phyloP scores from a whole-genome alignment of 2,888 invertebrate species.

The Archaeoteleia sp. region DNA sequence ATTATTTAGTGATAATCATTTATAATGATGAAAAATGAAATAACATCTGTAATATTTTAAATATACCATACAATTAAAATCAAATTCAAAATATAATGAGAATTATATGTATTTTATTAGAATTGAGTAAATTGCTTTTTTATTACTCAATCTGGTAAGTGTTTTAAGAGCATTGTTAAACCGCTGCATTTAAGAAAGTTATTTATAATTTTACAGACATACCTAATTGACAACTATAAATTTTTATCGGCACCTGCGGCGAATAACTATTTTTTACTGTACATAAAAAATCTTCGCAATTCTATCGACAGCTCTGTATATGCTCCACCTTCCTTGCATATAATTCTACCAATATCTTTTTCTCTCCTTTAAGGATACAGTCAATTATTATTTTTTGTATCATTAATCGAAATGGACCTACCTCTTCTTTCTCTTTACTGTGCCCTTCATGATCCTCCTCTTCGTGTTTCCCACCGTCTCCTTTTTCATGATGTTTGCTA shows the following conservation, averaged over 20 bases:
- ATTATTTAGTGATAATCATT: too few relatives aligned
- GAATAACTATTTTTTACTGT: not conserved
- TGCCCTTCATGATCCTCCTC: constrained; percentile 49
- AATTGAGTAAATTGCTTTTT: too few relatives aligned
- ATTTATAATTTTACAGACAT: too few relatives aligned
- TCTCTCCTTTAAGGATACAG: not conserved
- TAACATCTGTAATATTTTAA: too few relatives aligned
- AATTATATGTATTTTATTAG: too few relatives aligned
- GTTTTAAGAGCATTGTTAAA: too few relatives aligned
- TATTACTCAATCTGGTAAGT: too few relatives aligned
- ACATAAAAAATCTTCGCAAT: not conserved
- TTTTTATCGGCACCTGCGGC: not conserved
- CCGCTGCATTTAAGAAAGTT: too few relatives aligned
- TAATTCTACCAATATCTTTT: not conserved
- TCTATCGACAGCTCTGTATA: not conserved
- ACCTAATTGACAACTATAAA: constrained; percentile 3
- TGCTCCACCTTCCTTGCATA: not conserved
- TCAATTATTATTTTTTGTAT: not conserved
- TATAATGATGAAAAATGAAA: too few relatives aligned
- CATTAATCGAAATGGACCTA: constrained; percentile 8
- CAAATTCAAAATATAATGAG: too few relatives aligned
- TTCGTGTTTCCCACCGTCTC: constrained; percentile 30
- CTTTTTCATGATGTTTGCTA: constrained; percentile 13
- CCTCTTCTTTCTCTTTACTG: constrained; percentile 58
- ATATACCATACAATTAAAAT: too few relatives aligned